Evolutionary conservation across 2,888 invertebrate genomes (phyloP), one percentile per base, ranked within the genome.

Genomic region (Agrenia bidenticulata): DNA sequence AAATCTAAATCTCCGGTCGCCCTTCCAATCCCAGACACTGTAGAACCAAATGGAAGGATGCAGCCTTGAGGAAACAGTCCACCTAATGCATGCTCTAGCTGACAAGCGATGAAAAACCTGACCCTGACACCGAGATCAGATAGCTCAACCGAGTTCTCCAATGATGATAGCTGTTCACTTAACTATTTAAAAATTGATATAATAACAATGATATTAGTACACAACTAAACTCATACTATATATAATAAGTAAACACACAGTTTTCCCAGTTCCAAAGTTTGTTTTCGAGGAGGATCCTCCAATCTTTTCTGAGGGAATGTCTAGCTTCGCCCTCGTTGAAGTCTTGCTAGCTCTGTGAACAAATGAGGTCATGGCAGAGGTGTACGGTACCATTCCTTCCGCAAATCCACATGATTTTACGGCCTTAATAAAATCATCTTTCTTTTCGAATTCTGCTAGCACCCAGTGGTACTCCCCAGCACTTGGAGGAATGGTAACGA

Each of bases 1-100:
- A 76, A 54, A 51, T 76, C 76, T 60, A 76, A 58, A 45, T 76
- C 76, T 9, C 76, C 76, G 27, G 66, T 51, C 42, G 67, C 67
- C 39, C 71, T 61, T 26, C 76, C 76, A 45, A 76, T 73, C n/a
- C 76, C 76, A 21, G 73, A 69, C 7, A 74, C 73, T 19, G 76
- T 72, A 4, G 76, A 76, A 2, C 76, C 76, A 65, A 76, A 76
- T 1, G 76, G 76, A 15, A 76, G 64, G 39, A 74, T 61, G 57
- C 72, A 72, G 1, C 74, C 73, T 24, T n/a, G 24, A 5, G 76
- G 76, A 42, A 76, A 74, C 19, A 76, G 64, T 21, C 61, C 59
- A 1, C 50, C 37, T 17, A 76, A 45, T n/a, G 69, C 58, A 17
- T 61, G 9, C 50, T 76, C 76, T 56, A 76, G 63, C 51, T 73